These are phyloP conservation scores for Cyprinodon brontotheroides DNA, from an alignment of 2,113 vertebrate genomes.

Conservation along the genomic window DNA sequence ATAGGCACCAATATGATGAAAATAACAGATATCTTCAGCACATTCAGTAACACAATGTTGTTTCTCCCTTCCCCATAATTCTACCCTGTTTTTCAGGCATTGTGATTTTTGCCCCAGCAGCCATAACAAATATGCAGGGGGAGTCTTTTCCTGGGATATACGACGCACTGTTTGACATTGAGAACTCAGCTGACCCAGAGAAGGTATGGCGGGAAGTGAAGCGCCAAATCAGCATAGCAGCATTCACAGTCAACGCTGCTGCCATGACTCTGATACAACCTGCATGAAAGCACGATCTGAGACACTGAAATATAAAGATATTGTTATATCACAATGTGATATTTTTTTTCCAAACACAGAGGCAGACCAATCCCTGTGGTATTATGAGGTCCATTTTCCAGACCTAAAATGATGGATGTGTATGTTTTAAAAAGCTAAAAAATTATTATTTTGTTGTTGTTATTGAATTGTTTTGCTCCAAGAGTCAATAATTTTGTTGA, in stretches of 20 bases:
- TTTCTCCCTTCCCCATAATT: not conserved
- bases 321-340: not conserved
- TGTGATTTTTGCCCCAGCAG: conserved; percentile 93
- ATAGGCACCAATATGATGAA: not conserved
- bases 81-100: conserved; percentile 81
- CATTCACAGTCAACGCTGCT: conserved; percentile 90
- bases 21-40: not conserved
- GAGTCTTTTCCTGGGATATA: conserved; percentile 95
- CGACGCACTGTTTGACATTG: conserved; percentile 89
- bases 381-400: conserved; percentile 3
- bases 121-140: conserved; percentile 92
- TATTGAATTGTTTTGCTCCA: not conserved
- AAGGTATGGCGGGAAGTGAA: conserved; percentile 89
- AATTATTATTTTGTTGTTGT: not conserved
- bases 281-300: conserved; percentile 51
- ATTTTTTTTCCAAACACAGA: not conserved
- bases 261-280: conserved; percentile 82
- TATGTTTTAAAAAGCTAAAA: not conserved
- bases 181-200: conserved; percentile 73
- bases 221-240: conserved; percentile 88
- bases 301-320: not conserved
- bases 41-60: not conserved
- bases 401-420: not conserved
- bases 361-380: not conserved
- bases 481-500: not conserved